Evolutionary conservation across 2,113 vertebrate species (phyloP).

Genomic region (Lichenostomus cassidix): DNA sequence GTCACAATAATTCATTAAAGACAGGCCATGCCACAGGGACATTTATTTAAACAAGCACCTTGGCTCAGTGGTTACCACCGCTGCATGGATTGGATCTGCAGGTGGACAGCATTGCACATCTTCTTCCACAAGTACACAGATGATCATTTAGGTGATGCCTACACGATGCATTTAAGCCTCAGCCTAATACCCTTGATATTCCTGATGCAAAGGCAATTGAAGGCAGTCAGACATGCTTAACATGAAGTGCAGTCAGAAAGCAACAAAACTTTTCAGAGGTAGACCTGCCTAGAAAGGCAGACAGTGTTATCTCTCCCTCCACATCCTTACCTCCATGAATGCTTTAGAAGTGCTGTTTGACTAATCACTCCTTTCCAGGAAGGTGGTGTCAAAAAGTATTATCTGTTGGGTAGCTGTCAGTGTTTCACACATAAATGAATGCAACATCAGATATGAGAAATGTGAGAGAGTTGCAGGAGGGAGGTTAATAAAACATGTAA

Average conservation of each 20-base stretch:
- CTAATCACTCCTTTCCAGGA: background rate
- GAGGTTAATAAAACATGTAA: background rate
- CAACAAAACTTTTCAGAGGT: background rate
- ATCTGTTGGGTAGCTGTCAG: background rate
- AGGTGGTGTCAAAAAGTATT: background rate
- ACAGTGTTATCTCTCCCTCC: background rate
- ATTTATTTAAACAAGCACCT: background rate
- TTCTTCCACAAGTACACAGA: background rate
- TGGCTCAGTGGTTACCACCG: background rate
- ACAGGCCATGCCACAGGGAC: background rate
- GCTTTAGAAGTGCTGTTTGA: background rate
- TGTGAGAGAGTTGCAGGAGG: background rate
- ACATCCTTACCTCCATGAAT: background rate
- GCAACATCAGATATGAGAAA: background rate
- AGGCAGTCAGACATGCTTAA: background rate
- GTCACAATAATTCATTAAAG: background rate
- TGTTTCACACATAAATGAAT: background rate
- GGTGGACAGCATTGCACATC: background rate
- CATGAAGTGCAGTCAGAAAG: background rate
- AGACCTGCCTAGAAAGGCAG: background rate
- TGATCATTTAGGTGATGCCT: rapidly evolving
- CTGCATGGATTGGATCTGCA: background rate
- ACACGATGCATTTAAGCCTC: background rate
- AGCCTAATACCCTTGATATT: background rate
- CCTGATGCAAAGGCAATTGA: background rate